Evolutionary conservation across 2,797 vertebrate genomes (phyloP), one percentile per base, ranked within the genome.

Genomic region (Acipenser transmontanus): DNA sequence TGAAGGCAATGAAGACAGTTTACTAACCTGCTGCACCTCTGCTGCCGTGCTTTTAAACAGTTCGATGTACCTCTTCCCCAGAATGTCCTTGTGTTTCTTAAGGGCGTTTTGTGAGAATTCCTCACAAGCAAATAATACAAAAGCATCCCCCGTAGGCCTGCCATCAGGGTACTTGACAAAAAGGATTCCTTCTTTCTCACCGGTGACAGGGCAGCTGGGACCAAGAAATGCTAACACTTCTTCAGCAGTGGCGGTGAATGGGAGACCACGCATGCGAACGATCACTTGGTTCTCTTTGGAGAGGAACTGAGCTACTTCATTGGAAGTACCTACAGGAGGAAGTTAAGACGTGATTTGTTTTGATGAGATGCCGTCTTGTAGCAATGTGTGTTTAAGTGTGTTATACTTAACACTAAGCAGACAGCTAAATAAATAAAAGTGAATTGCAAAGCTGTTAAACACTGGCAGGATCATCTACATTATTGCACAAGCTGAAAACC

Each of bases 211-310:
- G 73, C 92, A 94, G 66, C 97, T 94, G 0, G 91, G 81, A 1
- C 96, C 95, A 14, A 98, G 89, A 80, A 99, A 98, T 7, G 90
- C 81, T 65, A 98, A 71, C 72, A 97, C 95, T 0, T 98, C 95
- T 65, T 93, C 89, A 0, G 91, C 83, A 0, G 93, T 93, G 52
- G 95, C 93, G 0, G 93, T 96, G 78, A 99, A 98, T 0, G 96
- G 96, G 61, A 99, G 81, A 6, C 96, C 96, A 8, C 96, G 87
- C 86, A 99, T 95, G 47, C 96, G 83, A 76, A 99, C 92, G 50
- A 99, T 97, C 71, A 99, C 93, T 82, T 98, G 96, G 76, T 97
- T 97, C 83, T 98, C 96, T 76, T 91, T 95, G 61, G 95, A 98
- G 66, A 99, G 83, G 80, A 99, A 99, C 84, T 97, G 95, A 11